A percentile compares a stretch with the other conserved stretches of the same genome.
These are phyloP conservation scores for Harpagifer antarcticus DNA, from an alignment of 2,797 vertebrate species.

Conservation along the genomic window DNA sequence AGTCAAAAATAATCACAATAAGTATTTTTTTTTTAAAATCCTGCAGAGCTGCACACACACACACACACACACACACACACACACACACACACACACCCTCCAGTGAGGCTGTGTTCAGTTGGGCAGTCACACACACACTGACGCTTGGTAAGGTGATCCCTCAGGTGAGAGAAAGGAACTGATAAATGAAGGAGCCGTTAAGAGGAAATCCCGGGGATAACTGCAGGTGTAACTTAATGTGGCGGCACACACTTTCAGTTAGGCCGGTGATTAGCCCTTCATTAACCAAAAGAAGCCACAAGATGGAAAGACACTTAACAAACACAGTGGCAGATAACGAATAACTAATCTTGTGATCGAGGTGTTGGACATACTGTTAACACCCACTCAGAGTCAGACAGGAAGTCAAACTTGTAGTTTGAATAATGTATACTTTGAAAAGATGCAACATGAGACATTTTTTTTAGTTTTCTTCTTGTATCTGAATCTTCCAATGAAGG, in stretches of 20 bases:
- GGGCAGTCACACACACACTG: slow-evolving; percentile 1
- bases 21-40: no score
- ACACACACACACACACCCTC: background rate
- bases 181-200: slow-evolving; percentile 64
- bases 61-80: slow-evolving; percentile 1
- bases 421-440: background rate
- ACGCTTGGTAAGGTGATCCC: slow-evolving; percentile 59
- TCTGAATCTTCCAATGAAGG: background rate
- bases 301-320: slow-evolving; percentile 58
- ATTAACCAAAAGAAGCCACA: slow-evolving; percentile 52
- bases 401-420: background rate
- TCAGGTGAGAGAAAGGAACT: slow-evolving; percentile 62
- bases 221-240: slow-evolving; percentile 57
- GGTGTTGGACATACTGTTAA: slow-evolving; percentile 41
- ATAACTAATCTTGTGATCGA: slow-evolving; percentile 60
- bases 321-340: slow-evolving; percentile 58
- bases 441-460: background rate
- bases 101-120: no score
- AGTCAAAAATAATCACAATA: no score
- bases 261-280: slow-evolving; percentile 43
- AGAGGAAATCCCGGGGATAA: slow-evolving; percentile 79
- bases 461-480: no score
- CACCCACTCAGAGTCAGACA: slow-evolving; percentile 53
- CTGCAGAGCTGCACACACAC: background rate
- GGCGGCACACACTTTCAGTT: slow-evolving; percentile 66